A percentile compares a stretch with the other conserved stretches of the same genome.
Evolutionary conservation across 2,888 invertebrate genomes (phyloP).

Genomic region (Himalopsyche japonica): DNA sequence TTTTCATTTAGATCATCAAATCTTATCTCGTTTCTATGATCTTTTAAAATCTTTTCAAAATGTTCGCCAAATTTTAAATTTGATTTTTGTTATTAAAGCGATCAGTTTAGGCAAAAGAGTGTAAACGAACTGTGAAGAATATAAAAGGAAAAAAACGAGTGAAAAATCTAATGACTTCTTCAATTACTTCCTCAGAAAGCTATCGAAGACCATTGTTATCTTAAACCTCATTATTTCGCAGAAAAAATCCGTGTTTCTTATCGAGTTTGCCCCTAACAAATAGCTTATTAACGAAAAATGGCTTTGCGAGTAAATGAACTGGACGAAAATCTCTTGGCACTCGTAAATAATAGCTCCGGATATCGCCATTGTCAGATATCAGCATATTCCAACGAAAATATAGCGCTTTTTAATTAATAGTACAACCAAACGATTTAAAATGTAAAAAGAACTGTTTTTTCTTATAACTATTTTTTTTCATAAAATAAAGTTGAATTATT

Average conservation of each 20-base stretch:
- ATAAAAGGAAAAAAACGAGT: background rate
- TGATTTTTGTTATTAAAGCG: background rate
- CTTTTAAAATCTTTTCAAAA: background rate
- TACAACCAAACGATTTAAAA: background rate
- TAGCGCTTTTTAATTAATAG: background rate
- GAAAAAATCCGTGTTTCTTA: conserved; percentile 12
- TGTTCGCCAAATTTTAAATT: background rate
- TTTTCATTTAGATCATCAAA: too few relatives aligned
- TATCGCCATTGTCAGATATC: conserved; percentile 5
- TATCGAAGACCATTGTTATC: conserved; percentile 20
- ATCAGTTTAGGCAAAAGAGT: background rate
- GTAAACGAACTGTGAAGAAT: conserved; percentile 27
- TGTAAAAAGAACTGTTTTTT: background rate
- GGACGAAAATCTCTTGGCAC: conserved; percentile 15
- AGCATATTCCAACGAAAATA: conserved; percentile 16
- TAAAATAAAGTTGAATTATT: background rate
- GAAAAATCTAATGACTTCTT: conserved; percentile 30
- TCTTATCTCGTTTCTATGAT: background rate
- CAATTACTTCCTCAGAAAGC: conserved; percentile 24
- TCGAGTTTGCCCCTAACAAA: conserved; percentile 26
- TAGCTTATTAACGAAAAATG: conserved; percentile 32
- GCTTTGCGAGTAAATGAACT: conserved; percentile 32
- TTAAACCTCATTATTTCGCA: background rate
- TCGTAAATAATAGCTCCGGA: conserved; percentile 20
- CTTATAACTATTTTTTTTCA: background rate